Evolutionary conservation across 1,140 invertebrate genomes (phyloP), one percentile per base, ranked within the genome.

Genomic region (Xylocopa sonorina): DNA sequence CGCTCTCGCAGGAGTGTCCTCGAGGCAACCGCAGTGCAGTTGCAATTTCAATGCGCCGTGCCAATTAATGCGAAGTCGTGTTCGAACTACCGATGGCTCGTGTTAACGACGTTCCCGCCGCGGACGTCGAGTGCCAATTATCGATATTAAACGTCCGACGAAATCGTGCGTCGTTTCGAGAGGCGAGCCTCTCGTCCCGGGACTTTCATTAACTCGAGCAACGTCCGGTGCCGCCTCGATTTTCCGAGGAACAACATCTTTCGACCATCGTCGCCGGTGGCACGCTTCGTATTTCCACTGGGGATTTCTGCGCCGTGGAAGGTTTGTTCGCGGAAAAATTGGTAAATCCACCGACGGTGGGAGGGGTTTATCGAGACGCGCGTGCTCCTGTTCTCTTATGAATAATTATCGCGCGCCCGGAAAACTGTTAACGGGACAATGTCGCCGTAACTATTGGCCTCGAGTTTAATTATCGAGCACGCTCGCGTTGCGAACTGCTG

Each of bases 401-500:
- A 80, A 80, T 78, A 80, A 80, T 80, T 67, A 78, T 48, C 27
- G 38, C 9, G n/a, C 14, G 29, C 41, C 18, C 50, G 41, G 77
- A 64, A 74, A 80, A 78, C 67, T 72, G 76, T 78, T 63, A 53
- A 38, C 34, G 55, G 46, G 53, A 78, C 76, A 72, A 72, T 72
- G 64, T 18, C 18, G 51, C 62, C 74, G 16, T 53, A 80, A 80
- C 74, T 80, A 69, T 68, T 51, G 57, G 27, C 41, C 74, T n/a
- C n/a, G 68, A 80, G 78, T 80, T 80, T 80, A 80, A 80, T 80
- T 80, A 80, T 76, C 72, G 72, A 51, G 43, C 18, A 12, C 4
- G 48, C 3, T 12, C 46, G 29, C 41, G 53, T 34, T 53, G 51
- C 24, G 43, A 48, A 38, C 29, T 21, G 10, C 14, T 41, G 53